Base-by-base conservation (phyloP, 1,140 invertebrate genomes). In the Oncopodura yosiiana region DNA sequence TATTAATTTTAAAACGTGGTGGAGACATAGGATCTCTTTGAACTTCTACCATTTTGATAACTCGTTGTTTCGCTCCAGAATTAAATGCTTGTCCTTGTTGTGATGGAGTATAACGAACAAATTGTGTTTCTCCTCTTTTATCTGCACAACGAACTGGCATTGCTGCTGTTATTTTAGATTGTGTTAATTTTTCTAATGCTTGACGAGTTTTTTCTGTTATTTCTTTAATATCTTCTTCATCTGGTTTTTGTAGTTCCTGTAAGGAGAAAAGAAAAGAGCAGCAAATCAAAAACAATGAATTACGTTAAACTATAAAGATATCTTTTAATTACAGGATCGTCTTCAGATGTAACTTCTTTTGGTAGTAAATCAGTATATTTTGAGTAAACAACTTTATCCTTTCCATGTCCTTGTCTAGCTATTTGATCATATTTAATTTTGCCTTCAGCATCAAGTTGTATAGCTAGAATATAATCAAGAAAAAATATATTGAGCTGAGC, bases 11-110 rank as follows among this genome's bases (percentile, higher is more conserved):
- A 50, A 16, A 99, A 67, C 90, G 86, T 0, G 96, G 95, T 8
- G 96, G 95, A 72, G 97, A 94, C 83, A 99, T 92, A 0, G 96
- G 96, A 77, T 99, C 96, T 61, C 87, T 82, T 69, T 94, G 92
- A 3, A 86, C 84, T 70, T 96, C 92, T 1, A 95, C 89, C 82
- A 96, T 88, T 65, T 93, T 78, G 59, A 99, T 98, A 26, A 99
- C 92, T 41, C 95, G 77, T 69, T 99, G 95, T 67, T 97, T 95
- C 9, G 94, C 92, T 2, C 94, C 94, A 1, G 93, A 96, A 71
- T 97, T 97, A 66, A 92, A 97, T 0, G 85, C 83, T 27, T 86
- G 81, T 0, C 94, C 92, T 76, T 97, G 92, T 68, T 98, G 93
- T 0, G 92, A 91, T 1, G 96, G 94, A 0, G 94, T 99, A 67